A percentile compares a stretch with the other conserved stretches of the same genome.
phyloP scores from a whole-genome alignment of 2,888 invertebrate species.

The Eupithecia inturbata region DNA sequence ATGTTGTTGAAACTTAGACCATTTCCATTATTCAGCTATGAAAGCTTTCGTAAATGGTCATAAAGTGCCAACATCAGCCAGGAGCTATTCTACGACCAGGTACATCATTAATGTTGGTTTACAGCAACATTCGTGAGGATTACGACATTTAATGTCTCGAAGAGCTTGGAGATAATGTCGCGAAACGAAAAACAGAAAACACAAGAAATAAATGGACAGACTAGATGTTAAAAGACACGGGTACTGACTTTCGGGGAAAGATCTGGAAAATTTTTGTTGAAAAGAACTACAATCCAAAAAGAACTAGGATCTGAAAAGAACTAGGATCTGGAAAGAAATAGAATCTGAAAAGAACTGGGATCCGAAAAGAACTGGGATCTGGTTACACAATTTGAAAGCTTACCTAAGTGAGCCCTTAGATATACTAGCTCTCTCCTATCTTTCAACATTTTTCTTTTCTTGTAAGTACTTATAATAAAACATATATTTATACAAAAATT shows the following conservation, averaged over 20 bases:
- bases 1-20: background rate
- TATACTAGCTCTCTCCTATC: background rate
- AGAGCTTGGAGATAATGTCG: slow-evolving; percentile 14
- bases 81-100: background rate
- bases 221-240: background rate
- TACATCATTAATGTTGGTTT: slow-evolving; percentile 15
- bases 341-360: no score
- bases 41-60: background rate
- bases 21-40: slow-evolving; percentile 1
- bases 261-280: background rate
- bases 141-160: slow-evolving; percentile 12
- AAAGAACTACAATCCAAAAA: background rate
- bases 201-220: slow-evolving; percentile 1
- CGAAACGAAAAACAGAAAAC: slow-evolving; percentile 12
- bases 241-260: background rate
- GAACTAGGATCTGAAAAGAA: no score
- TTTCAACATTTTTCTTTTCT: background rate
- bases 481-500: background rate
- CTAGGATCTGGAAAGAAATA: no score
- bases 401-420: background rate
- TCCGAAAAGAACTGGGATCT: background rate
- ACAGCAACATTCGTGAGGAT: slow-evolving; percentile 7
- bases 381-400: background rate
- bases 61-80: slow-evolving; percentile 5
- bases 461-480: background rate